phyloP scores from a whole-genome alignment of 2,888 invertebrate genomes.

The Auanema sp. region DNA sequence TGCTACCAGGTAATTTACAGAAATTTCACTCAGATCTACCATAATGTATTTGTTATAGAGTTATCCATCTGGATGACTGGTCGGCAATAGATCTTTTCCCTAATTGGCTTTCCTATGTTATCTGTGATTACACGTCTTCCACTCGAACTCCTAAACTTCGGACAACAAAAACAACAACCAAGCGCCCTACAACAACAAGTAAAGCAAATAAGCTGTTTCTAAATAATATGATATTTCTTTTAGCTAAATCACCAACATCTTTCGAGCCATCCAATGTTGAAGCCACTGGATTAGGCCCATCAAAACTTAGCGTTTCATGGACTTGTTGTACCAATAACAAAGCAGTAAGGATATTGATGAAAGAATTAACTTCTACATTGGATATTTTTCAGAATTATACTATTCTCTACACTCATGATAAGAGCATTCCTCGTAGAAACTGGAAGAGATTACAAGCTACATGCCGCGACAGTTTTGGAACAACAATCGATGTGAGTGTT shows the following conservation, averaged over 20 bases:
- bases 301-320: slow-evolving; percentile 55
- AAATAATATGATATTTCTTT: background rate
- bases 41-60: slow-evolving; percentile 34
- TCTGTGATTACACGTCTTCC: slow-evolving; percentile 48
- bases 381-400: slow-evolving; percentile 50
- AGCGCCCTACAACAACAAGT: slow-evolving; percentile 24
- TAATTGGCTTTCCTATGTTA: slow-evolving; percentile 54
- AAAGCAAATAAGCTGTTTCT: slow-evolving; percentile 11
- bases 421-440: slow-evolving; percentile 39
- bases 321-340: slow-evolving; percentile 60
- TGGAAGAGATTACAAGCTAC: slow-evolving; percentile 47
- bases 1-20: slow-evolving; percentile 33
- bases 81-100: slow-evolving; percentile 49
- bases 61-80: slow-evolving; percentile 59
- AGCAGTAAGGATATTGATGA: slow-evolving; percentile 39
- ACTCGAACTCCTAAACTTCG: slow-evolving; percentile 15
- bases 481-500: slow-evolving; percentile 24
- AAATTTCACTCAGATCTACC: background rate
- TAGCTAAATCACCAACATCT: slow-evolving; percentile 11
- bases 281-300: slow-evolving; percentile 47
- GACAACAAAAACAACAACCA: slow-evolving; percentile 38
- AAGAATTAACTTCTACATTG: background rate
- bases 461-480: slow-evolving; percentile 53
- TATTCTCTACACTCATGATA: slow-evolving; percentile 53
- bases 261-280: slow-evolving; percentile 54